A percentile compares a stretch with the other conserved stretches of the same genome.
These are phyloP conservation scores for Synanthedon formicaeformis DNA, from an alignment of 2,888 invertebrate species.

Conservation along the genomic window DNA sequence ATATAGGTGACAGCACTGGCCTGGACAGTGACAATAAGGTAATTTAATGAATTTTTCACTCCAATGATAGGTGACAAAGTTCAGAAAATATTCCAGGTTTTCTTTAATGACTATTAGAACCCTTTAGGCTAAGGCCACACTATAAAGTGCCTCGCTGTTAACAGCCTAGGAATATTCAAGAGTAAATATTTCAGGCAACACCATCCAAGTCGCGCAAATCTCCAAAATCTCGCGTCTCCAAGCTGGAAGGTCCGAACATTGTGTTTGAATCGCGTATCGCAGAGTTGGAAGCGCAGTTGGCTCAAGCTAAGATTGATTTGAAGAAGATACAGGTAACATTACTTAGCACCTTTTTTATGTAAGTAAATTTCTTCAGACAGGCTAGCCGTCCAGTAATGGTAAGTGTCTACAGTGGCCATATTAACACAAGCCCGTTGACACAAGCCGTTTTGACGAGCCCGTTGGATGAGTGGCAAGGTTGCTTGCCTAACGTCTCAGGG, in stretches of 20 bases:
- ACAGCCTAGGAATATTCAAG: too few species aligned
- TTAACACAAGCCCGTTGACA: too few species aligned
- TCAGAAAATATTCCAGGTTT: too few species aligned
- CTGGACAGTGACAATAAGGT: conserved; percentile 62
- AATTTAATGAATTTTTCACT: neutral
- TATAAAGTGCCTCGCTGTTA: too few species aligned
- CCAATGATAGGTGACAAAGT: neutral
- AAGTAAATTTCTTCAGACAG: neutral
- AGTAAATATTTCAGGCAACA: conserved; percentile 22
- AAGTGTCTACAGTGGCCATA: neutral
- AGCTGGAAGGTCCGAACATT: conserved; percentile 81
- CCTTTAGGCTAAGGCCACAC: too few species aligned
- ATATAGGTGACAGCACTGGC: conserved; percentile 57
- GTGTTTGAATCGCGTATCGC: conserved; percentile 88
- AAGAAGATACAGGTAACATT: conserved; percentile 73
- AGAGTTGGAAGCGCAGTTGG: conserved; percentile 85
- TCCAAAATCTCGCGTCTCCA: conserved; percentile 34
- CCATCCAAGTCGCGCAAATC: conserved; percentile 44
- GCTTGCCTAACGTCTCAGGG: too few species aligned
- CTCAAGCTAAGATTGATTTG: conserved; percentile 81
- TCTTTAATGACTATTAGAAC: too few species aligned
- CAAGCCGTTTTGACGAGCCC: too few species aligned
- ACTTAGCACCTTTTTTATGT: neutral
- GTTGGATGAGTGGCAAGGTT: too few species aligned
- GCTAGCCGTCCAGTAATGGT: too few species aligned